A percentile compares a stretch with the other conserved stretches of the same genome.
Conservation (phyloP, 2,113 vertebrate genomes). For the Artemisiospiza belli region DNA sequence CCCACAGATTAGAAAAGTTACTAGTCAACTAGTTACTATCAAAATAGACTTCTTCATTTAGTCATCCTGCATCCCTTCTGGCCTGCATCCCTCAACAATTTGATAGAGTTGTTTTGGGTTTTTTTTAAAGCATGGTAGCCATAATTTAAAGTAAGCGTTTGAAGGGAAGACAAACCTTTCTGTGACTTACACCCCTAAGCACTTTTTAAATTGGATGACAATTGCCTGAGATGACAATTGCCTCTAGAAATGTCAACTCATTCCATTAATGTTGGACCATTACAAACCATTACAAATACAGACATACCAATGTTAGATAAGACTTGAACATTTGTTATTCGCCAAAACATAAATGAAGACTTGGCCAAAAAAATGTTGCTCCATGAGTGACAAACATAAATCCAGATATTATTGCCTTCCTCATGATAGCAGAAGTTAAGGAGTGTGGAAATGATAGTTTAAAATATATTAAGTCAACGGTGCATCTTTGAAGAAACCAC, state of each 20-base stretch:
- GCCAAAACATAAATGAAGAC: neutral
- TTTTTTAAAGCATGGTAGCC: neutral
- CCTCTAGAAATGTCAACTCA: neutral
- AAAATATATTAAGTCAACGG: neutral
- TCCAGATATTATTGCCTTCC: neutral
- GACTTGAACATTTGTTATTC: neutral
- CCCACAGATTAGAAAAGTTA: neutral
- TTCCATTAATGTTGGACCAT: neutral
- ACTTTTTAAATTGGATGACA: neutral
- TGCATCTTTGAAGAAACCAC: neutral
- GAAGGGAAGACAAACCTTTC: neutral
- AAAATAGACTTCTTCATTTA: neutral
- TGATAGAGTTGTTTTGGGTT: rapidly evolving
- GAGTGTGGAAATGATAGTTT: neutral
- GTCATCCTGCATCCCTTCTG: neutral
- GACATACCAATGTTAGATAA: neutral
- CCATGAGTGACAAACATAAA: neutral
- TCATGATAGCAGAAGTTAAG: neutral
- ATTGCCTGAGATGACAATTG: neutral
- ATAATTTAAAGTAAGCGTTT: neutral
- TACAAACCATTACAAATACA: neutral
- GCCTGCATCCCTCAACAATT: neutral
- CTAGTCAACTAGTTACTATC: neutral
- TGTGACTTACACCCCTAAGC: neutral
- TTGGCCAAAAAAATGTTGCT: neutral